These are phyloP conservation scores for Prionailurus bengalensis DNA, from an alignment of 2,113 vertebrate genomes.

Conservation along the genomic window DNA sequence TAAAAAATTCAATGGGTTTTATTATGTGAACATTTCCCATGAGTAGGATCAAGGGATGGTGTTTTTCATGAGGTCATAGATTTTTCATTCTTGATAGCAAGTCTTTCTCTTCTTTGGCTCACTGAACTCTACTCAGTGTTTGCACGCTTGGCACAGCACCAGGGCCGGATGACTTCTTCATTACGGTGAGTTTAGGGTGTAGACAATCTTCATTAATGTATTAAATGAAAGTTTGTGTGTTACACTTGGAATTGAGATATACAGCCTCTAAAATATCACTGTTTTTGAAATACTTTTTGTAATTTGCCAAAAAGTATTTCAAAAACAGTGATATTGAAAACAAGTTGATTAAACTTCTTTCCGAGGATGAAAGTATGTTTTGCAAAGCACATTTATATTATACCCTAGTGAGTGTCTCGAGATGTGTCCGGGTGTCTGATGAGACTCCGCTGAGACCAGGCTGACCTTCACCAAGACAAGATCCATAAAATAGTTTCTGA, in stretches of 20 bases:
- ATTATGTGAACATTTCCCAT: not conserved
- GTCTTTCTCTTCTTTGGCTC: not conserved
- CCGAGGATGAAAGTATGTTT: not conserved
- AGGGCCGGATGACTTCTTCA: not conserved
- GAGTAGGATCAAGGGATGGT: conserved; percentile 4
- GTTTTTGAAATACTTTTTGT: not conserved
- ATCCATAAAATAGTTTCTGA: conserved; percentile 31
- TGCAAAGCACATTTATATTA: not conserved
- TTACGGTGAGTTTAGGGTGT: not conserved
- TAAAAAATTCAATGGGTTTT: not conserved
- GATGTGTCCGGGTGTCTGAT: not conserved
- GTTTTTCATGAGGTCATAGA: not conserved
- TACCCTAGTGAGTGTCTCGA: not conserved
- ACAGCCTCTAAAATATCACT: not conserved
- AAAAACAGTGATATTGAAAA: not conserved
- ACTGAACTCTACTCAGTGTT: not conserved
- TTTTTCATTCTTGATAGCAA: not conserved
- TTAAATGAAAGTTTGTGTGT: not conserved
- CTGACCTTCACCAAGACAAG: not conserved
- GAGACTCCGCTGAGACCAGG: not conserved
- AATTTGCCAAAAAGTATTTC: not conserved
- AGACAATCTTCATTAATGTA: conserved; percentile 11
- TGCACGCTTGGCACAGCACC: not conserved
- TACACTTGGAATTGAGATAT: conserved; percentile 30
- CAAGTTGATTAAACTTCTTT: not conserved